Evolutionary conservation across 1,140 invertebrate species (phyloP).

Genomic region (Harpegnathos saltator): DNA sequence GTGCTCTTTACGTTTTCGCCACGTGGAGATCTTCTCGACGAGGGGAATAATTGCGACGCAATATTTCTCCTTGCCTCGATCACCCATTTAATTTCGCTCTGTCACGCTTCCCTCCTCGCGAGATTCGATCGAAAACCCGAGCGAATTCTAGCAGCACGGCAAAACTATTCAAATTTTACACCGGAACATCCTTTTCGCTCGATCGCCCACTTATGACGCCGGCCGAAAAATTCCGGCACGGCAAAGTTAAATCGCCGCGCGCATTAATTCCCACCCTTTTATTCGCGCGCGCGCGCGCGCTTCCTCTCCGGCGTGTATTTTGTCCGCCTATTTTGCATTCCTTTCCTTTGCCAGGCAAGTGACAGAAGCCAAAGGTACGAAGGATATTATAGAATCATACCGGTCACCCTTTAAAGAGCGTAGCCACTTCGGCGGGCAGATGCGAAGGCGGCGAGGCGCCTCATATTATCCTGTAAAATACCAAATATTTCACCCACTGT

Average conservation of each 20-base stretch:
- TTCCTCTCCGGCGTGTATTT: not conserved
- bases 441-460: too few relatives aligned
- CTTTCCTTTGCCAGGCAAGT: not conserved
- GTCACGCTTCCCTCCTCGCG: not conserved
- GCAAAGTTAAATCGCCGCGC: slow-evolving; percentile 23
- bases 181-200: not conserved
- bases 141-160: not conserved
- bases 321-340: slow-evolving; percentile 4
- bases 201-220: not conserved
- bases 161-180: not conserved
- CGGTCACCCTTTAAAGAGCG: too few relatives aligned
- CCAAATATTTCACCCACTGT: not conserved
- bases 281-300: slow-evolving; percentile 19
- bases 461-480: not conserved
- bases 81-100: not conserved
- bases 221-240: not conserved
- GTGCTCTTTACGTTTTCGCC: not conserved
- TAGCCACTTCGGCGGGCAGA: too few relatives aligned
- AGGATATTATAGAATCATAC: not conserved
- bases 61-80: not conserved
- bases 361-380: not conserved
- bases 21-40: not conserved
- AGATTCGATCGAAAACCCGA: not conserved
- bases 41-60: not conserved
- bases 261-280: slow-evolving; percentile 3